Conservation (phyloP, 2,888 invertebrate species). For the Callyntrura sp. region DNA sequence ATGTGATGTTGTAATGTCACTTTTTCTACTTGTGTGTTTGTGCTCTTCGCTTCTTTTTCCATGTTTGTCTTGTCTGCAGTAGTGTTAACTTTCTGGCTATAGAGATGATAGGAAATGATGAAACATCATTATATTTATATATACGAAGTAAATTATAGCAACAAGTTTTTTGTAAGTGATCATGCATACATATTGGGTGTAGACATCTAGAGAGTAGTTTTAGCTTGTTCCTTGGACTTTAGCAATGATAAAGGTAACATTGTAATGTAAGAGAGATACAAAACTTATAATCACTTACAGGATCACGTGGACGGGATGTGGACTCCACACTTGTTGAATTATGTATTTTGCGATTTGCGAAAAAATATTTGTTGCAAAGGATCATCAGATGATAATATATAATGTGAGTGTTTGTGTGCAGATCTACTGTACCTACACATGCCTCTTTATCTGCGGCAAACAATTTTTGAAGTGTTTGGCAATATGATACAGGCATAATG, state of each 20-base stretch:
- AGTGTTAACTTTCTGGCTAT: too few species aligned
- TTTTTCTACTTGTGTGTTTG: conserved; percentile 25
- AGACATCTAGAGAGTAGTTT: too few species aligned
- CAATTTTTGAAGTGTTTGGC: background rate
- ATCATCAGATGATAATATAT: conserved; percentile 1
- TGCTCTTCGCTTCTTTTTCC: background rate
- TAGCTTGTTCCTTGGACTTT: too few species aligned
- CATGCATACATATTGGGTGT: too few species aligned
- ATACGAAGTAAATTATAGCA: too few species aligned
- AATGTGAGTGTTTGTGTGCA: background rate
- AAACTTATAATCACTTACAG: background rate
- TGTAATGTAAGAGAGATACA: background rate
- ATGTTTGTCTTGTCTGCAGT: background rate
- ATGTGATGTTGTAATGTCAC: background rate
- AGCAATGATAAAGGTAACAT: too few species aligned
- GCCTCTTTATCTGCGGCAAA: background rate
- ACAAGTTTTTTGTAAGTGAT: too few species aligned
- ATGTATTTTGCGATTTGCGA: conserved; percentile 55
- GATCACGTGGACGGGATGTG: conserved; percentile 47
- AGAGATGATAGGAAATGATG: too few species aligned
- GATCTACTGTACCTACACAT: background rate
- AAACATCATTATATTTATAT: too few species aligned
- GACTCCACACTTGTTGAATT: conserved; percentile 59
- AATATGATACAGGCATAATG: background rate
- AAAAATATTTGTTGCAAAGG: conserved; percentile 23